Conservation (phyloP, 2,888 invertebrate genomes). For the Campopleginae sp. region DNA sequence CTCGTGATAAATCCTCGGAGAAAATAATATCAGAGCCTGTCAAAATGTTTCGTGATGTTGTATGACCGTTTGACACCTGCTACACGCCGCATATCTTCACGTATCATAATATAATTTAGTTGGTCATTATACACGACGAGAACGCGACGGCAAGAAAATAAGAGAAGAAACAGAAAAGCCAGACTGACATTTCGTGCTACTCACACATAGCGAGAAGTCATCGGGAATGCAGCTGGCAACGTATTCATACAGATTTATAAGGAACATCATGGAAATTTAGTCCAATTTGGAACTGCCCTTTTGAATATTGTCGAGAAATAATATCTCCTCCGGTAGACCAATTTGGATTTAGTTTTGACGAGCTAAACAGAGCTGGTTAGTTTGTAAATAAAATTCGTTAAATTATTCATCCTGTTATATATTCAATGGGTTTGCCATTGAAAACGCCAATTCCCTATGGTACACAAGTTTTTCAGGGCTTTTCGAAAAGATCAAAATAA, state of each 20-base stretch:
- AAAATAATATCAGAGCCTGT: slow-evolving; percentile 49
- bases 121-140: slow-evolving; percentile 23
- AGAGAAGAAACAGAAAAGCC: slow-evolving; percentile 36
- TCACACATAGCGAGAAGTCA: slow-evolving; percentile 6
- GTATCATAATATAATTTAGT: slow-evolving; percentile 43
- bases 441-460: not conserved
- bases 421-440: not conserved
- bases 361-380: slow-evolving; percentile 58
- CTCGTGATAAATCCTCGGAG: slow-evolving; percentile 13
- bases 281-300: slow-evolving; percentile 19
- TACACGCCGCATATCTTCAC: slow-evolving; percentile 34
- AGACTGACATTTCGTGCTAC: slow-evolving; percentile 22
- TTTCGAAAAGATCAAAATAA: not conserved
- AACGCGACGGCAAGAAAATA: slow-evolving; percentile 18
- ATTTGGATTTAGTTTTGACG: slow-evolving; percentile 62
- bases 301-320: slow-evolving; percentile 10
- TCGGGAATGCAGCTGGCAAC: not conserved
- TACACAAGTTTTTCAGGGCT: not conserved
- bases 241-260: not conserved
- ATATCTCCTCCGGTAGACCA: not conserved
- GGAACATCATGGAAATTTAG: slow-evolving; percentile 9
- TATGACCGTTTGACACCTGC: slow-evolving; percentile 63
- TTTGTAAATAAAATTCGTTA: not conserved
- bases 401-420: not conserved
- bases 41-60: slow-evolving; percentile 56